These are phyloP conservation scores for Brachymystax lenok DNA, from an alignment of 2,797 vertebrate species.

Conservation along the genomic window DNA sequence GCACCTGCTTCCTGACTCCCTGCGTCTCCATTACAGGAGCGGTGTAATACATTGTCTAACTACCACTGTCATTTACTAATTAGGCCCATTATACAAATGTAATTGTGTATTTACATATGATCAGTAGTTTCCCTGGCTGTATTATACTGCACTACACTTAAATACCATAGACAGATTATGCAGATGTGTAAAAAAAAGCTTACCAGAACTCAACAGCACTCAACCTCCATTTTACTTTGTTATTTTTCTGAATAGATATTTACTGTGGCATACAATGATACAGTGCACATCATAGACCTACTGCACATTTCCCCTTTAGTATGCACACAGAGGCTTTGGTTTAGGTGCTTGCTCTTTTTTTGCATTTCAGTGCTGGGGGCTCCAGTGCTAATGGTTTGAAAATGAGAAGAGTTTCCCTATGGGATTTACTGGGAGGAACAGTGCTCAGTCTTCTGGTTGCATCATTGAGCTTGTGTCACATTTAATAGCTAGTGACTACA, in stretches of 20 bases:
- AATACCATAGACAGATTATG: neutral
- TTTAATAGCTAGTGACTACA: conserved; percentile 44
- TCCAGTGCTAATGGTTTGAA: conserved; percentile 28
- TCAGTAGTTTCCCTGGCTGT: neutral
- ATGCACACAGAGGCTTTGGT: conserved; percentile 8
- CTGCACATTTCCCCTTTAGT: conserved; percentile 2
- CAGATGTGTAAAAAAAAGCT: neutral
- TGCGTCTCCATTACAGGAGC: too few species aligned
- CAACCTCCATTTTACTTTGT: too few species aligned
- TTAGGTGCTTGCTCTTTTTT: conserved; percentile 1
- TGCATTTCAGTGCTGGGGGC: conserved; percentile 27
- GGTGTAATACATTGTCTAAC: neutral
- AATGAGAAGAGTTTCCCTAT: conserved; percentile 12
- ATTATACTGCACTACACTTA: neutral
- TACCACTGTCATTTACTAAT: neutral
- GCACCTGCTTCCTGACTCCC: too few species aligned
- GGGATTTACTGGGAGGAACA: conserved; percentile 16
- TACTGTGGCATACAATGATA: too few species aligned
- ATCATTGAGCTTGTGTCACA: conserved; percentile 58
- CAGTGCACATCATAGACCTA: neutral
- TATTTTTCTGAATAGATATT: neutral
- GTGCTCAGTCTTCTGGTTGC: conserved; percentile 11
- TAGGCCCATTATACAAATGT: too few species aligned
- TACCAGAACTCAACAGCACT: too few species aligned
- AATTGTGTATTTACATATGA: neutral